Evolutionary conservation across 2,113 vertebrate species (phyloP).

Genomic region (Sturnira hondurensis): DNA sequence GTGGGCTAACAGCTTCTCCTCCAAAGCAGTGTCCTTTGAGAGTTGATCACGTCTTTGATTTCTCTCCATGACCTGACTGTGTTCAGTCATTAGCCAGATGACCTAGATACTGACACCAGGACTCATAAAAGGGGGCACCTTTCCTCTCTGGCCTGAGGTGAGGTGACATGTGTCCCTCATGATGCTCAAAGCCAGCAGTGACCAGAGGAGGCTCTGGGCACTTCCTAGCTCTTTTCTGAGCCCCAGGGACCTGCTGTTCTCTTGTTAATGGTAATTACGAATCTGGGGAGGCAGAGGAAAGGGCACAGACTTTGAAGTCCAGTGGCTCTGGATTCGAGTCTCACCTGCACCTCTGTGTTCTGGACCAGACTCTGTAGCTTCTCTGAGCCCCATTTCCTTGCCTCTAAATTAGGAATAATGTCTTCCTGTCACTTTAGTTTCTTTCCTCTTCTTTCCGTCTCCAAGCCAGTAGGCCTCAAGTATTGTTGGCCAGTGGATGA

Average conservation of each 20-base stretch:
- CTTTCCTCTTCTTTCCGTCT: background rate
- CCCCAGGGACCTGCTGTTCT: background rate
- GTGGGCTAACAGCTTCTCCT: background rate
- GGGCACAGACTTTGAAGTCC: background rate
- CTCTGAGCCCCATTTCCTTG: background rate
- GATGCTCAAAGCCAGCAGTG: background rate
- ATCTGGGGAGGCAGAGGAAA: background rate
- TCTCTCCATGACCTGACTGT: background rate
- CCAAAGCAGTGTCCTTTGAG: background rate
- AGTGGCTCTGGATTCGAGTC: background rate
- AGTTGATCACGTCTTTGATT: background rate
- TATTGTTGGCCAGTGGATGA: background rate
- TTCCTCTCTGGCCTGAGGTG: background rate
- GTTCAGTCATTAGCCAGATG: background rate
- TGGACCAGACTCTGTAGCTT: background rate
- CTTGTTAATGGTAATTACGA: background rate
- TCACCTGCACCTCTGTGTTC: background rate
- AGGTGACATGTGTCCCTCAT: fast-evolving
- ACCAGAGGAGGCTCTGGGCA: background rate
- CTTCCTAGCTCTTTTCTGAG: background rate
- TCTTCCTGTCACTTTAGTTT: background rate
- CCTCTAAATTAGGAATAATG: background rate
- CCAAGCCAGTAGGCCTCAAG: background rate
- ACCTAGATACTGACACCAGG: background rate
- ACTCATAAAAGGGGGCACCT: background rate